Evolutionary conservation across 2,797 vertebrate genomes (phyloP).

Genomic region (Lacerta viridis): DNA sequence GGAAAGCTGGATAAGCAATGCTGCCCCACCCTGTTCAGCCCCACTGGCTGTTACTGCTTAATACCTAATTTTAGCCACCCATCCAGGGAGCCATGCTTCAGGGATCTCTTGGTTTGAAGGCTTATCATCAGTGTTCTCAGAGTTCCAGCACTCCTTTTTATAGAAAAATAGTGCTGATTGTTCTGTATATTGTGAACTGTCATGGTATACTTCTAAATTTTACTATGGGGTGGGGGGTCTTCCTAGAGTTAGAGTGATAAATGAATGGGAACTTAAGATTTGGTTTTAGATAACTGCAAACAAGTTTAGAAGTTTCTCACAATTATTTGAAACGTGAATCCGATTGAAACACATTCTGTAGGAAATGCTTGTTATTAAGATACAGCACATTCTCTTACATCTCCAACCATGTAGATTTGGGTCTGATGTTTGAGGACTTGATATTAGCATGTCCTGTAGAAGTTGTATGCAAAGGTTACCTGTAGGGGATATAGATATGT

Average conservation of each 20-base stretch:
- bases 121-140: neutral
- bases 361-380: neutral
- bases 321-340: conserved; percentile 26
- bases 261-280: neutral
- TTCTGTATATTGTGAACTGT: neutral
- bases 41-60: no score
- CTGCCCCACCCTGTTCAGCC: no score
- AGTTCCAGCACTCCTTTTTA: no score
- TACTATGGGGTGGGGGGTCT: neutral
- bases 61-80: neutral
- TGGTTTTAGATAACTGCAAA: conserved; percentile 27
- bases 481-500: neutral
- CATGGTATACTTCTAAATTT: neutral
- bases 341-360: neutral
- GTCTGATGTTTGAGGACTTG: neutral
- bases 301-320: neutral
- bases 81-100: no score
- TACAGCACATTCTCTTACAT: neutral
- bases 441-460: neutral
- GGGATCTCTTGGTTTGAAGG: neutral
- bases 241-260: neutral
- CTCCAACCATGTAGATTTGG: neutral
- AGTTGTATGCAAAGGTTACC: neutral
- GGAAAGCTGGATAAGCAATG: no score
- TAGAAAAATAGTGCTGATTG: no score